Evolutionary conservation across 1,140 invertebrate species (phyloP).

Genomic region (Vanessa tameamea): DNA sequence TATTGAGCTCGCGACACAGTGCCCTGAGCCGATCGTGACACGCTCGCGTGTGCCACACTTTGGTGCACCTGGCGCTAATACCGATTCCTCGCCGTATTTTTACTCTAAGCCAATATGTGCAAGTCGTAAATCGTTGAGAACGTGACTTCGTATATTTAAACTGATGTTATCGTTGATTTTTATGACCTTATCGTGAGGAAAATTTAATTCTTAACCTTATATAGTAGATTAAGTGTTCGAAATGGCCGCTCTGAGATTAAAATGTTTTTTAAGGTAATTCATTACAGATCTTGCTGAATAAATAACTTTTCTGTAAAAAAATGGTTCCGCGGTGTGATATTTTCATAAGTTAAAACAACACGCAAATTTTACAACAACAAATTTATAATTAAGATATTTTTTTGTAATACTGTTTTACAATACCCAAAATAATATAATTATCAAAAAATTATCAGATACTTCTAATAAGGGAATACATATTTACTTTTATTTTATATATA

Average conservation of each 20-base stretch:
- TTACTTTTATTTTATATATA: too few species aligned
- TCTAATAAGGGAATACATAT: too few species aligned
- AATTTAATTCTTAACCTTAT: slow-evolving; percentile 23
- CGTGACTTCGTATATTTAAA: slow-evolving; percentile 31
- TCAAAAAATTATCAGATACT: too few species aligned
- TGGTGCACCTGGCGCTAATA: slow-evolving; percentile 24
- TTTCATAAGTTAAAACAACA: too few species aligned
- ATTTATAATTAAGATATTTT: too few species aligned
- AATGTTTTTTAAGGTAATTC: background rate
- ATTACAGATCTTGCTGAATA: too few species aligned
- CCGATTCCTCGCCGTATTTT: slow-evolving; percentile 19
- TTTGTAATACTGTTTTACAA: too few species aligned
- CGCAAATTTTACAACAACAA: too few species aligned
- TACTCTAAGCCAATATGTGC: slow-evolving; percentile 28
- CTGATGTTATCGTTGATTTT: slow-evolving; percentile 26
- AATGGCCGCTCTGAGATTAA: background rate
- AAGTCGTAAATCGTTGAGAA: slow-evolving; percentile 29
- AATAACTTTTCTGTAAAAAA: too few species aligned
- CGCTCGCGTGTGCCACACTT: slow-evolving; percentile 2
- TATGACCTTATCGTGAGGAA: slow-evolving; percentile 29
- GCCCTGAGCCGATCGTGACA: background rate
- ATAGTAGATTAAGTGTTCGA: background rate
- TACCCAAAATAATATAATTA: too few species aligned
- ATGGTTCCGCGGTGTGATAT: too few species aligned
- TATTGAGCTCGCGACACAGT: slow-evolving; percentile 6